Base-by-base conservation (phyloP, 2,888 invertebrate genomes). In the Brenthis ino region DNA sequence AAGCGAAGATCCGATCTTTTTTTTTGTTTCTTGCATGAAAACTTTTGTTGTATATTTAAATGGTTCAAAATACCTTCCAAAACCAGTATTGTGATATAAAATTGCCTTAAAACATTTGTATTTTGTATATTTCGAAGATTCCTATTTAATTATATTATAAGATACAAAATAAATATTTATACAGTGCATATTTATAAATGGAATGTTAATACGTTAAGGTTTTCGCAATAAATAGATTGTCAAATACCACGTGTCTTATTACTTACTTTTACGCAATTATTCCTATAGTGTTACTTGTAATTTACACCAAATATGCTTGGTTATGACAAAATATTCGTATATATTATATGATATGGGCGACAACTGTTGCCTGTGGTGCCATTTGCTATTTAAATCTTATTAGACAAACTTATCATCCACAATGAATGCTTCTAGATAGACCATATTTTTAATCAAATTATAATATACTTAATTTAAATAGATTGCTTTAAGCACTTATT, bases 71-170 rank as follows among this genome's bases (percentile, higher is more conserved):
- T 56, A 24, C 50, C 28, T 47, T 48, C 51, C 57, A 69, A 75
- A 78, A 81, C 77, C 77, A 79, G 77, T 75, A 78, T 81, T 89
- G 90, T 91, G 90, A 91, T 91, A 91, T 84, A 71, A 85, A 82
- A 85, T 85, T 89, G 88, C 88, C 91, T 88, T 89, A 78, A 72
- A 65, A 64, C 37, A 43, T 64, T 68, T 54, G 68, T 71, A 71
- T 61, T 60, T 71, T 57, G 48, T 60, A 61, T 65, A 68, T 71
- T 71, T 68, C 65, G 61, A 70, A 67, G 68, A 73, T 74, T 76
- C 71, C 73, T 73, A 74, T 74, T 69, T 74, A 69, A 61, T 56
- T 61, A 67, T 33, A 13, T 57, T 24, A 28, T 75, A 76, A 71
- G 76, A 77, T 79, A 77, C 79, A 81, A 77, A 80, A 76, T 76